Evolutionary conservation across 2,113 vertebrate species (phyloP).

Genomic region (Tinamus guttatus): DNA sequence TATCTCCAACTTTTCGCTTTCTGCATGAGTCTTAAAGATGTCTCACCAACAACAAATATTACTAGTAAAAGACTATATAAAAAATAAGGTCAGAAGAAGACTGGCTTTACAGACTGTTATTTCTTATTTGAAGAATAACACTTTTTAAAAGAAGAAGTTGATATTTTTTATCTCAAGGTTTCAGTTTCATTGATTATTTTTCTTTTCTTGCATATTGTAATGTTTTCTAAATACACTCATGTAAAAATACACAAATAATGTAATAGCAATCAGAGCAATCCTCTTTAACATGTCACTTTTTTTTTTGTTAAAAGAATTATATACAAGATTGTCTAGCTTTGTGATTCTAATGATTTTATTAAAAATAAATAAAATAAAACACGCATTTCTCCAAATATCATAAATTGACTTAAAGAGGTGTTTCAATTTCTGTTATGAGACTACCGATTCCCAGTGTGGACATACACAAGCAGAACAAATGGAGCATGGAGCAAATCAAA

Average conservation of each 20-base stretch:
- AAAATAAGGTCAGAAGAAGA: not conserved
- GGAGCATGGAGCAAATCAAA: not conserved
- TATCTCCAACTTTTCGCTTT: not conserved
- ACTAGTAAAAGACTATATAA: not conserved
- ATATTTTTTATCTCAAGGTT: not conserved
- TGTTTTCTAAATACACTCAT: not conserved
- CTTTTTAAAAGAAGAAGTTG: accelerated
- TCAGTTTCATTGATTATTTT: not conserved
- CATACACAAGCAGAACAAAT: not conserved
- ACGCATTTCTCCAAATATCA: not conserved
- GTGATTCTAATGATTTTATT: not conserved
- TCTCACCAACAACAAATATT: not conserved
- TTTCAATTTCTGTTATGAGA: not conserved
- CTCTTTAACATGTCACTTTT: not conserved
- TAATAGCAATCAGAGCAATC: not conserved
- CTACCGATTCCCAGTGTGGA: not conserved
- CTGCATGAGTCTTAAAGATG: not conserved
- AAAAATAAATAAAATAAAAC: not conserved
- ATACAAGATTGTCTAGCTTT: not conserved
- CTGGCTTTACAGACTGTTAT: not conserved
- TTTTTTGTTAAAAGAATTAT: not conserved
- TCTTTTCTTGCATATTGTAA: not conserved
- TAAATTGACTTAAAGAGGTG: not conserved
- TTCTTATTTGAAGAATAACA: not conserved
- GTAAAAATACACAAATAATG: not conserved